These are phyloP conservation scores for Mastomys coucha DNA, from an alignment of 2,113 vertebrate genomes.

Conservation along the genomic window DNA sequence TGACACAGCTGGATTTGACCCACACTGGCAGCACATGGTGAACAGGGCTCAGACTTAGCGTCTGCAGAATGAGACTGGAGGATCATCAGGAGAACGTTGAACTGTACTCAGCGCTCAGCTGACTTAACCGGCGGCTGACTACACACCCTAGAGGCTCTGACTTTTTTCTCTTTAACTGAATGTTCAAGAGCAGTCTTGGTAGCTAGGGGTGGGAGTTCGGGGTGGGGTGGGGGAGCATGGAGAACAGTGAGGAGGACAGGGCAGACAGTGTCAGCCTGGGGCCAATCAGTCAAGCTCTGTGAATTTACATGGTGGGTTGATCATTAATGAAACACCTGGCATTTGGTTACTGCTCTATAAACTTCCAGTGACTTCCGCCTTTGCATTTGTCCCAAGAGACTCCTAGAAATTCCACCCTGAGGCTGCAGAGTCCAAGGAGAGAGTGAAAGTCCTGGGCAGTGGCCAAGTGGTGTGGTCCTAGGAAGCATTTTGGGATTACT, in stretches of 20 bases:
- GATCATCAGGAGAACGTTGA: fast-evolving
- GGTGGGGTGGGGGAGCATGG: too few relatives aligned
- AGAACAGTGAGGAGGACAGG: background rate
- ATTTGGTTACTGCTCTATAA: background rate
- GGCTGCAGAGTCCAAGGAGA: background rate
- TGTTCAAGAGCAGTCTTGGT: too few relatives aligned
- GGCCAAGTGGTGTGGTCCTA: background rate
- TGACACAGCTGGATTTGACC: fast-evolving
- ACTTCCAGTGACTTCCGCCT: fast-evolving
- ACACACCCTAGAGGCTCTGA: background rate
- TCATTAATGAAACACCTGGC: constrained; percentile 7
- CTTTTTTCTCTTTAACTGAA: background rate
- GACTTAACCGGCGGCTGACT: background rate
- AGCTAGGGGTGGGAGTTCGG: background rate
- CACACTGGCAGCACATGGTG: background rate
- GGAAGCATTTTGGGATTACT: background rate
- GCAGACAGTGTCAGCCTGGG: fast-evolving
- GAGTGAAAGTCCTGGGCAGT: background rate
- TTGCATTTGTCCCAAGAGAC: fast-evolving
- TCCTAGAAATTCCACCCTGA: background rate
- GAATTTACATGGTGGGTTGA: background rate
- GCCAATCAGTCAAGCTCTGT: background rate
- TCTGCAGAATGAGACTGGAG: background rate
- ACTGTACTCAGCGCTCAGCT: background rate
- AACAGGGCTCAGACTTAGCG: background rate